phyloP scores from a whole-genome alignment of 2,888 invertebrate genomes.

The Eupithecia vulgata region DNA sequence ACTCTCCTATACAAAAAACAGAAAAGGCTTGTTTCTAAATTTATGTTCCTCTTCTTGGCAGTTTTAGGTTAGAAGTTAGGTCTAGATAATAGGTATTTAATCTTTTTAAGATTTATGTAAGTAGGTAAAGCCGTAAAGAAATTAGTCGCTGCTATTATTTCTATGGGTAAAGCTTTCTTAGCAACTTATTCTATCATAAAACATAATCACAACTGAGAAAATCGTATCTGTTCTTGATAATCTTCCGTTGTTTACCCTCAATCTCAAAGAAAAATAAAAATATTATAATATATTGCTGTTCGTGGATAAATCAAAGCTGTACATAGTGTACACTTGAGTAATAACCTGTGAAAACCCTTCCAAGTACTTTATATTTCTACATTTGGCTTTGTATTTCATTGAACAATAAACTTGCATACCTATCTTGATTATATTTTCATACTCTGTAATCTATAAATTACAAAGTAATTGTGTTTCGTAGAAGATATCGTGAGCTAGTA shows the following conservation, averaged over 20 bases:
- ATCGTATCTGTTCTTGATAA: background rate
- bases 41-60: background rate
- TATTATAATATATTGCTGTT: too few species aligned
- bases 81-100: too few species aligned
- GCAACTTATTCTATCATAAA: background rate
- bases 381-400: background rate
- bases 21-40: background rate
- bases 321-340: background rate
- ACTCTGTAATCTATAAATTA: slow-evolving; percentile 1
- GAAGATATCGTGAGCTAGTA: slow-evolving; percentile 22
- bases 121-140: background rate
- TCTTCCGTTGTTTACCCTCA: background rate
- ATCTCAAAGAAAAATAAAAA: background rate
- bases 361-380: background rate
- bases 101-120: too few species aligned
- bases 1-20: background rate
- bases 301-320: background rate
- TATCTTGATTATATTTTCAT: background rate
- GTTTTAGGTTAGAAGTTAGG: slow-evolving; percentile 14
- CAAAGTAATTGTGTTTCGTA: slow-evolving; percentile 6
- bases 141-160: too few species aligned
- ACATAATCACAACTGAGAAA: background rate
- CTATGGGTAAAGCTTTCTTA: background rate
- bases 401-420: background rate
- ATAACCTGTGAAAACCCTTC: background rate